Percentiles rank a stretch among this genome's conserved stretches.
Conservation (phyloP, 2,113 vertebrate species). For the Phalacrocorax carbo region DNA sequence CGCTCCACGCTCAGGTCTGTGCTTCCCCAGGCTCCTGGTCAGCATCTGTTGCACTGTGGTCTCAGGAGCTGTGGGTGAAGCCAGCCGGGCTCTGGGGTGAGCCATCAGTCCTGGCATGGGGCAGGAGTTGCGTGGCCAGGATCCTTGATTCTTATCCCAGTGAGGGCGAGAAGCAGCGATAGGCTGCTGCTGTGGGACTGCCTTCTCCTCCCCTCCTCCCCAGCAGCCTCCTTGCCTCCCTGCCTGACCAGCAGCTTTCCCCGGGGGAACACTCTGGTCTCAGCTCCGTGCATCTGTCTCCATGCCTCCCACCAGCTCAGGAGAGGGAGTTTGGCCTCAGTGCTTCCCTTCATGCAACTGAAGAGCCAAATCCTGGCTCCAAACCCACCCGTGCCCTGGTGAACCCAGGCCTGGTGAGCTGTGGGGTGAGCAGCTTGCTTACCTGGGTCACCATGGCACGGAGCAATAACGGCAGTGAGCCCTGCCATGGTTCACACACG, state of each 20-base stretch:
- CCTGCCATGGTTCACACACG: not conserved
- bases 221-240: not conserved
- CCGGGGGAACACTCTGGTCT: not conserved
- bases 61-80: not conserved
- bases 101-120: not conserved
- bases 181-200: not conserved
- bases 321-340: not conserved
- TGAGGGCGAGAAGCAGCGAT: not conserved
- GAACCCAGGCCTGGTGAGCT: not conserved
- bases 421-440: not conserved
- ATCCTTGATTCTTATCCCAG: not conserved
- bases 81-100: not conserved
- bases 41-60: not conserved
- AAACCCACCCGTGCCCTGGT: rapidly evolving
- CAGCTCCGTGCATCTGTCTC: not conserved
- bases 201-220: not conserved
- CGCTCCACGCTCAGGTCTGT: rapidly evolving
- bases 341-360: not conserved
- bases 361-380: not conserved
- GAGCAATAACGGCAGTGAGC: rapidly evolving
- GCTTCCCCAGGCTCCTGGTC: not conserved
- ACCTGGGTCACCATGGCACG: not conserved
- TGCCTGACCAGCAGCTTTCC: not conserved
- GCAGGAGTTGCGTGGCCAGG: not conserved
- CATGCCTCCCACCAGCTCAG: not conserved